Base-by-base conservation (phyloP, 2,113 vertebrate species). In the Eleginops maclovinus region DNA sequence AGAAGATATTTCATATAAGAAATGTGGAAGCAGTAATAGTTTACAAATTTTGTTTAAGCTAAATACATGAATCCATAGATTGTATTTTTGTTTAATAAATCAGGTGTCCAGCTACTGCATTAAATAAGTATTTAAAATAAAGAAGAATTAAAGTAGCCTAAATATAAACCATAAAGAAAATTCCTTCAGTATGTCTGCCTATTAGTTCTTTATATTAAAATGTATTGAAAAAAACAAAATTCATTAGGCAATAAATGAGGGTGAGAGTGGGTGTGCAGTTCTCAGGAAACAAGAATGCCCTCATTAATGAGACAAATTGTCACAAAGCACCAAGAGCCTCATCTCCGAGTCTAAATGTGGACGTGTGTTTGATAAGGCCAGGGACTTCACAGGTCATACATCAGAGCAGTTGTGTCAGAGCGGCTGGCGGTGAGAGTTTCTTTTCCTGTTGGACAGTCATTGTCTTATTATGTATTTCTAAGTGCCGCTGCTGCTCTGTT, bases 261-360 rank as follows among this genome's bases (percentile, higher is more conserved):
- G 68, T 62, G 63, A 14, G 71, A 75, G 79, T 79, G 84, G 71
- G 80, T 36, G 69, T 51, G 31, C 51, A 41, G 49, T 70, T 73
- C 44, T 1, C 51, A 65, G 54, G 44, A 66, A 75, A 82, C 41
- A 67, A 15, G 22, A 71, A 58, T 68, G 73, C 41, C 59, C 77
- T 84, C 49, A 75, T 84, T 84, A 81, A 59, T 54, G 62, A 80
- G 82, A 68, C 77, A 67, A 43, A 71, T 43, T 43, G 43, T 17
- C 50, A 79, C 49, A 75, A 62, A 76, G 65, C 67, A 66, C 60
- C 17, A 58, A 76, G 50, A 59, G 63, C 24, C 70, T 53, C 41
- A 16, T 11, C 31, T 53, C 24, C 5, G 17, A 11, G 49, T 77
- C 54, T n/a, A n/a, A 17, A 10, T 44, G 47, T 51, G 53, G 69